Evolutionary conservation across 2,888 invertebrate genomes (phyloP).

Genomic region (Philonicus albiceps): DNA sequence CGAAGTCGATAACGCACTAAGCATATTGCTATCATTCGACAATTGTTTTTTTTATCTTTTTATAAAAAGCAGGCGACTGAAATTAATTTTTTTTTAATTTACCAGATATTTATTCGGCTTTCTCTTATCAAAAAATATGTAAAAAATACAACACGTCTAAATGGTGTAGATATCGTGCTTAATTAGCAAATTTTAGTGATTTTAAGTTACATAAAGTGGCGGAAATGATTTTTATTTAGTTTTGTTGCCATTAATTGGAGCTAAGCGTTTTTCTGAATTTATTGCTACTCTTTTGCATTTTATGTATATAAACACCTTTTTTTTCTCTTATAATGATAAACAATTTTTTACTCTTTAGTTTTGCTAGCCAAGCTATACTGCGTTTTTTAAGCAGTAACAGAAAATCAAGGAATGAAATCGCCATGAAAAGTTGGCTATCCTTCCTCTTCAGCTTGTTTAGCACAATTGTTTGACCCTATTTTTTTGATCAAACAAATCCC

Average conservation of each 20-base stretch:
- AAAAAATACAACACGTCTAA: not conserved
- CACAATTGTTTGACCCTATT: not conserved
- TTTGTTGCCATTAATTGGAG: not conserved
- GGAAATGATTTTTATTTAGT: not conserved
- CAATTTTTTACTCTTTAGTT: not conserved
- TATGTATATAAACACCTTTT: not conserved
- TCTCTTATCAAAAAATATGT: not conserved
- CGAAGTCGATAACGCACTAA: not conserved
- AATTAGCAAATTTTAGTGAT: not conserved
- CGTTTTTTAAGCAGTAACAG: not conserved
- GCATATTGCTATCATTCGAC: not conserved
- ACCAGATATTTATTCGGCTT: not conserved
- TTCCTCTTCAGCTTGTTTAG: not conserved
- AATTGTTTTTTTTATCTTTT: not conserved
- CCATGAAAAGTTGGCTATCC: not conserved
- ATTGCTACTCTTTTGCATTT: not conserved
- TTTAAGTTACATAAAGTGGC: not conserved
- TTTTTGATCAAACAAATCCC: not conserved
- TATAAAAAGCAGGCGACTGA: not conserved
- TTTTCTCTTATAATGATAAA: not conserved
- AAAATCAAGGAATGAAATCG: not conserved
- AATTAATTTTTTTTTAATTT: not conserved
- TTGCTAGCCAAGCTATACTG: not conserved
- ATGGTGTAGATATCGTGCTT: not conserved
- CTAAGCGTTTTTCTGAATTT: not conserved